Base-by-base conservation (phyloP, 2,888 invertebrate species). In the Hydriomena furcata region DNA sequence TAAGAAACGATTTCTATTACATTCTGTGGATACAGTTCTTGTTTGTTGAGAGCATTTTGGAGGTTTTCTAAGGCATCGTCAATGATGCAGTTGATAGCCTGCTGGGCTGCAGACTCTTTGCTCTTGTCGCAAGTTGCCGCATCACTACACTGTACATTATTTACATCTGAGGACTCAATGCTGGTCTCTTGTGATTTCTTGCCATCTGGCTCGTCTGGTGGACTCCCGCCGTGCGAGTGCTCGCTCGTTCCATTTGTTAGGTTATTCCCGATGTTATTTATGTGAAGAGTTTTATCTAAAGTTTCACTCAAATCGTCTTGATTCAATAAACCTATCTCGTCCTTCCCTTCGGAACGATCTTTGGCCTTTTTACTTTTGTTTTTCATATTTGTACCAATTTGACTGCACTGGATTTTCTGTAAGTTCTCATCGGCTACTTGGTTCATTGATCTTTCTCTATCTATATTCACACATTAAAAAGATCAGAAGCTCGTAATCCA, bases 1-100 rank as follows among this genome's bases (percentile, higher is more conserved):
- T 99, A 99, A 4, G 91, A 88, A 71, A 89, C 79, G 66, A 89
- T 89, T 61, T 82, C 73, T 63, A 88, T 82, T 60, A 84, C 82
- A 55, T 80, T 77, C 52, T 77, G 73, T 52, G 73, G 67, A 49
- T 71, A 64, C 50, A 71, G 65, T 50, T 74, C 73, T 65, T 69
- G 71, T 45, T 58, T 63, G 53, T 56, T 72, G 53, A 70, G 65
- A 60, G 70, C 63, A 49, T 67, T 75, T 65, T 76, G 76, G 45
- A 68, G 73, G 53, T 66, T 68, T 56, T 71, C 69, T 69, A 75
- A 52, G 58, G 73, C 66, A 55, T 73, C 68, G 52, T 75, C 76
- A 32, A 67, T 70, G 55, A 66, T 69, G 68, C 66, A 67, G 58
- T 69, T 73, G 58, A 60, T 71, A 24, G 55, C 64, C 47, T 65